Percentiles rank a stretch among this genome's conserved stretches.
Conservation (phyloP, 2,797 vertebrate genomes). For the Falco naumanni region DNA sequence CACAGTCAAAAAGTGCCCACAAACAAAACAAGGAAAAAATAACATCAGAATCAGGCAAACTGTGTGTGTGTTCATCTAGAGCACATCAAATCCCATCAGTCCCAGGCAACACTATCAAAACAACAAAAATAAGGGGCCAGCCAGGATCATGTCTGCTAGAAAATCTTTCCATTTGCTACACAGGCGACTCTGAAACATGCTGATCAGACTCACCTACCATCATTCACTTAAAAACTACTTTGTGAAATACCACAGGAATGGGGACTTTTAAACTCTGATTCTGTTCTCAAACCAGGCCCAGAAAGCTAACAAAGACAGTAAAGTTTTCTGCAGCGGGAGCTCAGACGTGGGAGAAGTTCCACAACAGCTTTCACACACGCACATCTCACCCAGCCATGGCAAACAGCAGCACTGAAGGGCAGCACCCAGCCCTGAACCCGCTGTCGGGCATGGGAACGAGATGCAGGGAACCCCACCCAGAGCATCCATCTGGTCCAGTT, state of each 20-base stretch:
- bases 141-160: neutral
- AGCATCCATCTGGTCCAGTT: too few relatives aligned
- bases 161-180: neutral
- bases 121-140: neutral
- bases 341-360: accelerated
- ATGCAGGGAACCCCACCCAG: accelerated
- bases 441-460: accelerated
- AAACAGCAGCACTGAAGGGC: accelerated
- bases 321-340: accelerated
- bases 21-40: neutral
- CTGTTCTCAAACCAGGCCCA: neutral
- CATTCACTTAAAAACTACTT: neutral
- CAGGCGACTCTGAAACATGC: neutral
- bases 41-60: neutral
- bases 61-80: neutral
- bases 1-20: neutral
- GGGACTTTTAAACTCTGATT: neutral
- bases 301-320: neutral
- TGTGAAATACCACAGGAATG: neutral
- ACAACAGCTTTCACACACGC: accelerated
- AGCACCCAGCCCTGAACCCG: accelerated
- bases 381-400: accelerated
- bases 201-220: neutral
- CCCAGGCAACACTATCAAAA: neutral
- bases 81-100: neutral